A percentile compares a stretch with the other conserved stretches of the same genome.
phyloP scores from a whole-genome alignment of 37 sponge, comb jelly and placozoan species.

The Aphrocallistes beatrix region DNA sequence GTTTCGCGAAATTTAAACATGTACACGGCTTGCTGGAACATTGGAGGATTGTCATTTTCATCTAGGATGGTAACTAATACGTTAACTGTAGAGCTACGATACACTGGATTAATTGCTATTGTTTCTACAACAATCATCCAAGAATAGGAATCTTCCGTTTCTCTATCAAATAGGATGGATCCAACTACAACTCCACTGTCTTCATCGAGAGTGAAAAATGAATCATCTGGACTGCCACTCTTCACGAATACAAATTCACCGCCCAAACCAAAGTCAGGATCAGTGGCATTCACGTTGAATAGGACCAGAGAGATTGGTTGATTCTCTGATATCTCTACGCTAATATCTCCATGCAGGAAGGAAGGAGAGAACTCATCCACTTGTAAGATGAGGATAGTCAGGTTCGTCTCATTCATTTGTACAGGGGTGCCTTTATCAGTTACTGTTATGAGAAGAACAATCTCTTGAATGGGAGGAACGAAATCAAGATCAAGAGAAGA shows the following conservation, averaged over 20 bases:
- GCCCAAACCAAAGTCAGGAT: conserved; percentile 15
- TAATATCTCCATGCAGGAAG: neutral
- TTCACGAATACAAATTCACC: neutral
- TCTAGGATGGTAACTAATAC: conserved; percentile 5
- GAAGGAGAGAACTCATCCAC: conserved; percentile 15
- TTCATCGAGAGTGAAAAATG: neutral
- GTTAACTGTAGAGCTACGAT: neutral
- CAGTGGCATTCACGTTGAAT: neutral
- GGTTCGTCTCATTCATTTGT: neutral
- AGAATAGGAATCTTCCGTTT: neutral
- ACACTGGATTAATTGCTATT: neutral
- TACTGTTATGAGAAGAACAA: neutral
- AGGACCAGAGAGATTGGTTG: neutral
- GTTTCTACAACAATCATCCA: neutral
- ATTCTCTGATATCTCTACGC: neutral
- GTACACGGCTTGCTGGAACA: neutral
- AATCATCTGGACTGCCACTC: neutral
- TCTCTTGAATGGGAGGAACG: neutral
- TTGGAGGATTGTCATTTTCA: conserved; percentile 21
- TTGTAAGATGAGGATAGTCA: neutral
- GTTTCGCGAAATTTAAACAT: neutral
- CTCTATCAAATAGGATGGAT: neutral
- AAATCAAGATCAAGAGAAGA: conserved; percentile 21
- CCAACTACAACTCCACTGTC: conserved; percentile 13
- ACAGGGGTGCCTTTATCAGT: conserved; percentile 10